Conservation (phyloP, 2,113 vertebrate genomes). For the Xiphophorus couchianus region DNA sequence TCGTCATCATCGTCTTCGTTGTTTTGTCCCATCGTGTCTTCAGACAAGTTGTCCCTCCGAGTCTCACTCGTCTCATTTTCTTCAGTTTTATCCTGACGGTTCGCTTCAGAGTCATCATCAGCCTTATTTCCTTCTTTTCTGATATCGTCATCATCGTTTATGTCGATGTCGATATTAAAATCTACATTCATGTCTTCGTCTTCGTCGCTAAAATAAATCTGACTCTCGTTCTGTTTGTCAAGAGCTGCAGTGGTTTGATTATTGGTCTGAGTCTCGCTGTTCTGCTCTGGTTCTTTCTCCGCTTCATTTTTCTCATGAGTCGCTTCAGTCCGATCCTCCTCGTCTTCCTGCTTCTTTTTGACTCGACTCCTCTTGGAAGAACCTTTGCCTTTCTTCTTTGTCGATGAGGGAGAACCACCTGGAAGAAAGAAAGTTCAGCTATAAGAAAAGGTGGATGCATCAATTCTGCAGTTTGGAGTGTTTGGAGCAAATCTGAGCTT, state of each 20-base stretch:
- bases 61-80: neutral
- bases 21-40: neutral
- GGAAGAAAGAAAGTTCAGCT: neutral
- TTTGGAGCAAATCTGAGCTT: too few relatives aligned
- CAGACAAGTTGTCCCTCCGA: neutral
- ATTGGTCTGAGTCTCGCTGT: neutral
- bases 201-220: conserved; percentile 23
- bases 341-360: neutral
- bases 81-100: neutral
- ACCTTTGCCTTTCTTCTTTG: neutral
- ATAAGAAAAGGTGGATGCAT: neutral
- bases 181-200: conserved; percentile 47
- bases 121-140: neutral
- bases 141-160: neutral
- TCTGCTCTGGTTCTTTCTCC: neutral
- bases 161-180: conserved; percentile 41
- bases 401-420: neutral
- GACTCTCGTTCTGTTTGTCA: rapidly evolving
- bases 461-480: too few relatives aligned
- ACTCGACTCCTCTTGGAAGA: neutral
- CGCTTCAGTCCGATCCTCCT: neutral
- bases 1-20: neutral
- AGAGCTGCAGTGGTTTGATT: too few relatives aligned
- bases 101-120: rapidly evolving
- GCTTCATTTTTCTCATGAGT: neutral